Percentiles rank a stretch among this genome's conserved stretches.
Evolutionary conservation across 2,888 invertebrate species (phyloP).

Genomic region (Drosophila affinis): DNA sequence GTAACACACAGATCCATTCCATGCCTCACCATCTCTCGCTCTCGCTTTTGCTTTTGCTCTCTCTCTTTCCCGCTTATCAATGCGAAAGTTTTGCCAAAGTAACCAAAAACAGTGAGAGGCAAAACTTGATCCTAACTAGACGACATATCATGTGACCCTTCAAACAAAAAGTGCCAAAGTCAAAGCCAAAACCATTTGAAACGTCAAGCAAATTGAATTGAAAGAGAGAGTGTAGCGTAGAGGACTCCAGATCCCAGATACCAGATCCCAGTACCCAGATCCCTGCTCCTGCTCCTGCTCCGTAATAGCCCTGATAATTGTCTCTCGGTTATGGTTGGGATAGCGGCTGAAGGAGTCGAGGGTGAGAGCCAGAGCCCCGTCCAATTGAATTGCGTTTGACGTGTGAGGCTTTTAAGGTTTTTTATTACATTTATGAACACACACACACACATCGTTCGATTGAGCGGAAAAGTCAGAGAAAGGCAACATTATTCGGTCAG

Average conservation of each 20-base stretch:
- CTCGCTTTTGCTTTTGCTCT: slow-evolving; percentile 25
- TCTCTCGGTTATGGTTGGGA: slow-evolving; percentile 31
- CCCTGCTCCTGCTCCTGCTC: neutral
- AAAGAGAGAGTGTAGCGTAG: neutral
- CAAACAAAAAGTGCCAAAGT: slow-evolving; percentile 19
- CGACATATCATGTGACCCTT: slow-evolving; percentile 52
- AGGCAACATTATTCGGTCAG: slow-evolving; percentile 4
- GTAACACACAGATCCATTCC: slow-evolving; percentile 14
- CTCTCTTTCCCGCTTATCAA: slow-evolving; percentile 55
- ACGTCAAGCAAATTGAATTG: slow-evolving; percentile 76
- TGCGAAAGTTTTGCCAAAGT: slow-evolving; percentile 67
- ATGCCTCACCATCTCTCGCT: neutral
- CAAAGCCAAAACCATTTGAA: slow-evolving; percentile 74
- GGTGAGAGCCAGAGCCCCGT: slow-evolving; percentile 6
- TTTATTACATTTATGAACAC: slow-evolving; percentile 71
- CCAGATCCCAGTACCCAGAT: slow-evolving; percentile 12
- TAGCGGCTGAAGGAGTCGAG: neutral
- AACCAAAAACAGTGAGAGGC: slow-evolving; percentile 36
- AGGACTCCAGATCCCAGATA: slow-evolving; percentile 25
- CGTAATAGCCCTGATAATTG: slow-evolving; percentile 47
- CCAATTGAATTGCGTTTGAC: slow-evolving; percentile 69
- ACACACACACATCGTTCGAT: neutral
- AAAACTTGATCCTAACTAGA: slow-evolving; percentile 61
- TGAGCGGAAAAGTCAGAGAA: neutral
- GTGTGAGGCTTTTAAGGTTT: slow-evolving; percentile 75